A percentile compares a stretch with the other conserved stretches of the same genome.
phyloP scores from a whole-genome alignment of 2,113 vertebrate genomes.

The Anser cygnoides region DNA sequence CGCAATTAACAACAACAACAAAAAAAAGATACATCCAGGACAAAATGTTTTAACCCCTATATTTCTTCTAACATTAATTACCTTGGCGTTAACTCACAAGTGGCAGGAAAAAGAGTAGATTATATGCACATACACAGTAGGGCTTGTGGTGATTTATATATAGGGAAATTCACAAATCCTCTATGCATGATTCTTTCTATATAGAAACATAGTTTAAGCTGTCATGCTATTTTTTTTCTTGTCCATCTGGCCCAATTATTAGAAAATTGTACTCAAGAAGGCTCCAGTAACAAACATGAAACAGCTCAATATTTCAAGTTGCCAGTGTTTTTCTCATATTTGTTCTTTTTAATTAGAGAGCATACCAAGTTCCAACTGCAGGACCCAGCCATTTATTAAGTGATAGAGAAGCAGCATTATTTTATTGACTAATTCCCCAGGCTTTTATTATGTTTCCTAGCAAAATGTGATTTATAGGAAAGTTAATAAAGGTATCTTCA shows the following conservation, averaged over 20 bases:
- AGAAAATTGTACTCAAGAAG: constrained; percentile 37
- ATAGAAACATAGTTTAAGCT: constrained; percentile 19
- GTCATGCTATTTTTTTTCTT: background rate
- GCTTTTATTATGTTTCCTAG: constrained; percentile 68
- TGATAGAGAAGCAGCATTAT: constrained; percentile 35
- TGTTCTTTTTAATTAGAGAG: constrained; percentile 69
- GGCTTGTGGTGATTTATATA: constrained; percentile 13
- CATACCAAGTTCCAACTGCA: constrained; percentile 4
- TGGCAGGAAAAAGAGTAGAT: background rate
- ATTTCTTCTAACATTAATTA: constrained; percentile 27
- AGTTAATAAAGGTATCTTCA: constrained; percentile 69
- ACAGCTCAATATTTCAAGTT: constrained; percentile 54
- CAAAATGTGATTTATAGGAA: constrained; percentile 64
- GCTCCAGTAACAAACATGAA: constrained; percentile 33
- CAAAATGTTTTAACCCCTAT: constrained; percentile 57
- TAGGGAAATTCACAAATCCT: background rate
- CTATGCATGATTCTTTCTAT: background rate
- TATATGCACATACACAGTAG: background rate
- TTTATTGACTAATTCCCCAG: constrained; percentile 66
- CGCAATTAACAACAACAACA: constrained; percentile 60
- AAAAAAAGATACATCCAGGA: constrained; percentile 1
- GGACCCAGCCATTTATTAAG: constrained; percentile 54
- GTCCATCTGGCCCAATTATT: constrained; percentile 55
- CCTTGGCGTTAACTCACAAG: constrained; percentile 19
- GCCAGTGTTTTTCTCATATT: constrained; percentile 54